Conservation (phyloP, 2,888 invertebrate genomes). For the Lepidochitona cinerea region DNA sequence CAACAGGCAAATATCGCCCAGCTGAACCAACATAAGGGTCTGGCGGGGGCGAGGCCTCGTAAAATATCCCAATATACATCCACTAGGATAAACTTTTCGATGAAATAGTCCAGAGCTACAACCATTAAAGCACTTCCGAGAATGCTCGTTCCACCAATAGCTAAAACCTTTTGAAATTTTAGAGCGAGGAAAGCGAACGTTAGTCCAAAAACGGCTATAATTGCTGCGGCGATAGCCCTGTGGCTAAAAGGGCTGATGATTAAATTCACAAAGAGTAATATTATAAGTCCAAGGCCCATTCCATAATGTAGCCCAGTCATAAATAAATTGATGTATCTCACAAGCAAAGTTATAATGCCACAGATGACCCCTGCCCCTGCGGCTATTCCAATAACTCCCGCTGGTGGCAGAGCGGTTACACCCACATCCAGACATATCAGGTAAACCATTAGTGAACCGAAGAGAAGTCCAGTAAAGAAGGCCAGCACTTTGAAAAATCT, state of each 20-base stretch:
- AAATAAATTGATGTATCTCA: constrained; percentile 86
- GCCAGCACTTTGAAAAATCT: constrained; percentile 90
- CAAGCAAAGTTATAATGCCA: constrained; percentile 85
- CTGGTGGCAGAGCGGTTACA: constrained; percentile 74
- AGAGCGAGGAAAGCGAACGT: constrained; percentile 81
- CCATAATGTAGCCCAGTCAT: constrained; percentile 86
- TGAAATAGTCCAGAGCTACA: constrained; percentile 81
- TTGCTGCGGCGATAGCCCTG: constrained; percentile 77
- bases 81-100: constrained; percentile 80
- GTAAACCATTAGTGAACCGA: constrained; percentile 86
- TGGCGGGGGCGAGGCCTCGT: constrained; percentile 71
- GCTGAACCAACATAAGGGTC: constrained; percentile 79
- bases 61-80: constrained; percentile 76
- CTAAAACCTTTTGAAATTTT: constrained; percentile 82
- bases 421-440: constrained; percentile 84
- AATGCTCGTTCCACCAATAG: constrained; percentile 82
- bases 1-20: constrained; percentile 83
- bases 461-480: constrained; percentile 90
- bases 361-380: constrained; percentile 82
- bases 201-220: constrained; percentile 78
- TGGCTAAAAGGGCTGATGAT: constrained; percentile 76
- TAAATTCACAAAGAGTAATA: constrained; percentile 72
- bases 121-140: constrained; percentile 83
- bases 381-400: constrained; percentile 82
- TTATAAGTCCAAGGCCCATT: constrained; percentile 70